Evolutionary conservation across 2,888 invertebrate genomes (phyloP), one percentile per base, ranked within the genome.

Genomic region (Athalia cordata): DNA sequence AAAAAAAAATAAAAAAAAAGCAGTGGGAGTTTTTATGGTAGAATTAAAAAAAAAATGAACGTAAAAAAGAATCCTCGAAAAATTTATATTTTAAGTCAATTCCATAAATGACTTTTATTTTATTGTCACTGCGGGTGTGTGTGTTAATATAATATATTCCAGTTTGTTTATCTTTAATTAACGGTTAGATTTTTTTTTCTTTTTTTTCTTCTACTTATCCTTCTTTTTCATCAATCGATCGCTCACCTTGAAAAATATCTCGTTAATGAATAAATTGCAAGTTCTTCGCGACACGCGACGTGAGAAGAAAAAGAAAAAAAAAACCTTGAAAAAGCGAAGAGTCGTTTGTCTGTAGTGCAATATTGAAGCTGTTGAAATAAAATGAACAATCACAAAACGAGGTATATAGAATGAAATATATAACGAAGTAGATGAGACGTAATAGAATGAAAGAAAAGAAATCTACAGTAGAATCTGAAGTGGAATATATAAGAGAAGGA

Each of bases 241-340:
- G 50, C 57, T 70, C 57, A 57, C 68, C 68, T 70, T 70, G 68
- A 70, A 68, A 68, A 9, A 43, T 70, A 70, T 64, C n/a, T 9
- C n/a, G n/a, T n/a, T 64, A 5, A n/a, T n/a, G n/a, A 45, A 64
- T 9, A 11, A 64, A 11, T 29, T 6, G 4, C 13, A 15, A 8
- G 13, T 15, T 6, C 47, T 74, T 52, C 57, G 15, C 15, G 29
- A 29, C 29, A 29, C 74, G 76, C 65, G 15, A 78, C 8, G n/a
- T n/a, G n/a, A 49, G 9, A 62, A 50, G 49, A 50, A 64, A 8
- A 62, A 78, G 66, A 15, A 62, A 74, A 75, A 76, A 47, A 66
- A 68, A 61, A n/a, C 45, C 78, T 78, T 72, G 11, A 75, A 75
- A 68, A 67, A 55, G 67, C 74, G 62, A 47, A 59, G 68, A 77